Conservation (phyloP, 2,113 vertebrate genomes). For the Copsychus sechellarum region DNA sequence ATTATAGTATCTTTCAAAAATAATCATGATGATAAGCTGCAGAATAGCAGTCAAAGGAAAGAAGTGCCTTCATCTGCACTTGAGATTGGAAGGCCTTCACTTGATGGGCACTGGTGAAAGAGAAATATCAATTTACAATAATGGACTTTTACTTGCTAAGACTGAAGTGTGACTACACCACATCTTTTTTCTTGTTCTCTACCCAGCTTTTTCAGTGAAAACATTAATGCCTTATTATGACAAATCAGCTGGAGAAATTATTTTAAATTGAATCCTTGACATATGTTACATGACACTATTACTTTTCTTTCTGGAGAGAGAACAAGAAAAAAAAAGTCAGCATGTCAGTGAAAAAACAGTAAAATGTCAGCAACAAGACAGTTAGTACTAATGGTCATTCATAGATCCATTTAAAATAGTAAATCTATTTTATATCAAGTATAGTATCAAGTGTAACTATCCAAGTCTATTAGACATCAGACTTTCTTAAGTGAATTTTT, state of each 20-base stretch:
- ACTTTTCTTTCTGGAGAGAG: background rate
- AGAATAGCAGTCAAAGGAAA: conserved; percentile 18
- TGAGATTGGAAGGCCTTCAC: background rate
- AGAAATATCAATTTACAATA: background rate
- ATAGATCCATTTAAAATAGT: background rate
- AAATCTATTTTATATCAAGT: background rate
- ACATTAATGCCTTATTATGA: background rate
- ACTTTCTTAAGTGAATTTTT: background rate
- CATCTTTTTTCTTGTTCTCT: background rate
- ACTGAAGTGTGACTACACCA: background rate
- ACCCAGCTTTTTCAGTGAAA: background rate
- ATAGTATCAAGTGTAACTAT: background rate
- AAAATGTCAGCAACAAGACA: background rate
- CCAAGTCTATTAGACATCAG: background rate
- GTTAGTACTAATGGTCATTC: background rate
- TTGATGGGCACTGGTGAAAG: background rate
- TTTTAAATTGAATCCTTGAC: background rate
- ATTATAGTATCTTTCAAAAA: conserved; percentile 51
- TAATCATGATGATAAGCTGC: conserved; percentile 33
- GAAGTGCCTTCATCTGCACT: conserved; percentile 3
- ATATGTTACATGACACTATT: background rate
- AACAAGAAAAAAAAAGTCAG: background rate
- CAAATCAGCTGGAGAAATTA: background rate
- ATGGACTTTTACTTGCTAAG: background rate
- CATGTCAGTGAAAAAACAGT: background rate